Evolutionary conservation across 2,113 vertebrate genomes (phyloP).

Genomic region (Donacobius atricapilla): DNA sequence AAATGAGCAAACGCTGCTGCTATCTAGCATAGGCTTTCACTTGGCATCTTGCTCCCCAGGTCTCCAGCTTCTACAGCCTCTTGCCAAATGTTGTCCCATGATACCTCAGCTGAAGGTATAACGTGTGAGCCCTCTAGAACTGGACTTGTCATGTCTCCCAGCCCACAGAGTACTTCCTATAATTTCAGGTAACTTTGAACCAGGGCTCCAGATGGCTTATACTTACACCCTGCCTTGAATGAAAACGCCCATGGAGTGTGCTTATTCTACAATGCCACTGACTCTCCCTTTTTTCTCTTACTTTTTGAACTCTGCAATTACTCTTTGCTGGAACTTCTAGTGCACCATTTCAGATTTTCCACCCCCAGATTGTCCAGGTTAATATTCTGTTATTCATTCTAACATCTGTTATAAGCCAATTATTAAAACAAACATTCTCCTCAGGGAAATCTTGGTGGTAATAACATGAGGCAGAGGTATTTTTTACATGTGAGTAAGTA

Average conservation of each 20-base stretch:
- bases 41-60: not conserved
- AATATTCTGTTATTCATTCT: not conserved
- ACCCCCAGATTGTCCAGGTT: not conserved
- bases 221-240: not conserved
- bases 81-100: not conserved
- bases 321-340: not conserved
- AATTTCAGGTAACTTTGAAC: not conserved
- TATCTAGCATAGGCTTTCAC: not conserved
- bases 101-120: not conserved
- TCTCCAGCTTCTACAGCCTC: not conserved
- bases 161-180: not conserved
- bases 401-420: not conserved
- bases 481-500: not conserved
- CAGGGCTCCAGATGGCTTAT: not conserved
- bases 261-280: not conserved
- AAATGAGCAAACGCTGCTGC: not conserved
- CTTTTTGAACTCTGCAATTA: not conserved
- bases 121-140: not conserved
- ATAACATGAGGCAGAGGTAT: not conserved
- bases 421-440: not conserved
- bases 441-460: not conserved
- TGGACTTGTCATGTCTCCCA: not conserved
- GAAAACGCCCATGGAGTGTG: not conserved
- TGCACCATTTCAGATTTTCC: not conserved
- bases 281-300: not conserved